Evolutionary conservation across 64 coral and sea anemone species (phyloP).

Genomic region (Montipora capricornis): DNA sequence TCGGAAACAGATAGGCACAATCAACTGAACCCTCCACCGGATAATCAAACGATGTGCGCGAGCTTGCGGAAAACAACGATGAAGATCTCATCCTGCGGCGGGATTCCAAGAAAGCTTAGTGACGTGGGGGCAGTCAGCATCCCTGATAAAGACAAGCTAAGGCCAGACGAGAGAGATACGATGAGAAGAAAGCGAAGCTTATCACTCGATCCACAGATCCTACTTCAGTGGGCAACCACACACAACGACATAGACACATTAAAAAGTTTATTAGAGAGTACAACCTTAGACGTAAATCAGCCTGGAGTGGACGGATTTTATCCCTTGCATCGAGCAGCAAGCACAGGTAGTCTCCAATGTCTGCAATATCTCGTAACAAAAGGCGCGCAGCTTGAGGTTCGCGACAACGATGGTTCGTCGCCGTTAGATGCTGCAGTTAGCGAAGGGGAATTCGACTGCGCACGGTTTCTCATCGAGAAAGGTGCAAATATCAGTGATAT

Average conservation of each 20-base stretch:
- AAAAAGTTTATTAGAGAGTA: conserved; percentile 59
- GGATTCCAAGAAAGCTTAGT: background rate
- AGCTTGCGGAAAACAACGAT: background rate
- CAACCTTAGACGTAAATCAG: conserved; percentile 64
- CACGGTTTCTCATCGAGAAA: conserved; percentile 67
- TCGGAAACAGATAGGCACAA: background rate
- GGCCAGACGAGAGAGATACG: background rate
- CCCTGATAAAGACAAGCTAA: background rate
- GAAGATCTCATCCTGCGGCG: background rate
- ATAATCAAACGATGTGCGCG: background rate
- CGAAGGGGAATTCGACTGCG: conserved; percentile 92
- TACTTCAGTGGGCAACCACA: conserved; percentile 80
- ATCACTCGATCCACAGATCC: conserved; percentile 77
- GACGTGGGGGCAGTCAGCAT: background rate
- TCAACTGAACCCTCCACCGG: background rate
- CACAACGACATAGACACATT: conserved; percentile 82
- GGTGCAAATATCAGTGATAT: conserved; percentile 85
- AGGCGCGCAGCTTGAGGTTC: conserved; percentile 74
- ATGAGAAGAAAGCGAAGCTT: conserved; percentile 67
- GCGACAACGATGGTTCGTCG: conserved; percentile 74
- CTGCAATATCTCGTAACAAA: conserved; percentile 72
- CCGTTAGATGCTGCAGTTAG: conserved; percentile 76
- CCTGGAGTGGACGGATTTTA: conserved; percentile 79
- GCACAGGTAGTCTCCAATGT: conserved; percentile 80
- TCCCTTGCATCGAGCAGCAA: conserved; percentile 83